Conservation (phyloP, 2,113 vertebrate species). For the Phaethon lepturus region DNA sequence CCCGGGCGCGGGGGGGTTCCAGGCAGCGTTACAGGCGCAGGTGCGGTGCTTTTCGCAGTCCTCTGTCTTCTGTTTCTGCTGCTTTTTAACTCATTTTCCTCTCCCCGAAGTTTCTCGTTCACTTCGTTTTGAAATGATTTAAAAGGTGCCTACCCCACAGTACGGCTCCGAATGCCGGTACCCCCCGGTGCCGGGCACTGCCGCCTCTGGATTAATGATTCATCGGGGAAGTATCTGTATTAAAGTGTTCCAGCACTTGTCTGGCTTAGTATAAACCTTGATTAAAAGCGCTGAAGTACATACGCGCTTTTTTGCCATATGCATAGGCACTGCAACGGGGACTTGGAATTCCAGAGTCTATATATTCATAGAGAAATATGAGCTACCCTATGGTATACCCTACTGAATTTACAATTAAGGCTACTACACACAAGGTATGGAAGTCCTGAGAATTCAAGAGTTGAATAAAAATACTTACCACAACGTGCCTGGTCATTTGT, state of each 20-base stretch:
- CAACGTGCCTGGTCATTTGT: background rate
- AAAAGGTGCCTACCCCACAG: background rate
- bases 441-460: background rate
- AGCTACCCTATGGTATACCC: background rate
- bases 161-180: background rate
- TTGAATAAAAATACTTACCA: background rate
- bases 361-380: background rate
- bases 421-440: background rate
- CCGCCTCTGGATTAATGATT: background rate
- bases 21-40: background rate
- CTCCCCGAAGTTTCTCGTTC: background rate
- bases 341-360: background rate
- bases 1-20: background rate
- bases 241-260: background rate
- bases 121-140: background rate
- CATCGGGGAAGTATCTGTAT: slow-evolving; percentile 8
- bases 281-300: background rate
- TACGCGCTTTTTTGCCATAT: background rate
- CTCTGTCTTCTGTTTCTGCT: background rate
- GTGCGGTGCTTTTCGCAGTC: background rate
- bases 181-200: background rate
- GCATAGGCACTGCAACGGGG: background rate
- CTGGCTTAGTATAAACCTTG: background rate
- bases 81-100: background rate
- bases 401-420: background rate